Conservation (phyloP, 2,888 invertebrate genomes). For the Troides oblongomaculatus region DNA sequence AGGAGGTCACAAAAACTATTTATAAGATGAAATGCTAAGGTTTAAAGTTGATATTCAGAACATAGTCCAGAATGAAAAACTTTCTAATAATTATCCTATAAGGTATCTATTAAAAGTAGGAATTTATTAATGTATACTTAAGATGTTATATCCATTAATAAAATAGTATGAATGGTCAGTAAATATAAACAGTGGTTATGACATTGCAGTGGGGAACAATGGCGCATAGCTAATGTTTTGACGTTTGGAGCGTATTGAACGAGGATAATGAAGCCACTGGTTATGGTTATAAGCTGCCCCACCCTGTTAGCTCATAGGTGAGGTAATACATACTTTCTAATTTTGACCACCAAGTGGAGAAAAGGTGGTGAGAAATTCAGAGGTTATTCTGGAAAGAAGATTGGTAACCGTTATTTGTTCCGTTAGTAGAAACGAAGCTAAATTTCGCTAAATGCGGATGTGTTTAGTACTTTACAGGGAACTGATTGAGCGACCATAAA, state of each 20-base stretch:
- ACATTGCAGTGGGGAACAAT: slow-evolving; percentile 10
- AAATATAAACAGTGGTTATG: slow-evolving; percentile 15
- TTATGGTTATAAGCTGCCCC: slow-evolving; percentile 1
- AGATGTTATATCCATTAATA: slow-evolving; percentile 5
- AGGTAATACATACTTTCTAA: neutral
- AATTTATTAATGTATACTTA: neutral
- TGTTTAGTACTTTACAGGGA: slow-evolving; percentile 37
- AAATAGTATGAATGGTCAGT: slow-evolving; percentile 14
- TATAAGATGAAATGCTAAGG: neutral
- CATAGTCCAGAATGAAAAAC: neutral
- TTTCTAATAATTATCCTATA: neutral
- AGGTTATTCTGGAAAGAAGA: neutral
- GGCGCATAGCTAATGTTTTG: slow-evolving; percentile 16
- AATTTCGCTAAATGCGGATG: slow-evolving; percentile 6
- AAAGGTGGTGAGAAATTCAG: neutral
- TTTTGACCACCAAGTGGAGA: neutral
- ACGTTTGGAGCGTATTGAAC: slow-evolving; percentile 7
- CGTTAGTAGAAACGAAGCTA: slow-evolving; percentile 1
- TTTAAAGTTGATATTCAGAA: neutral
- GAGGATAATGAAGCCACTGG: slow-evolving; percentile 15
- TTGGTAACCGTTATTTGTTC: neutral
- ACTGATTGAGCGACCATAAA: slow-evolving; percentile 44
- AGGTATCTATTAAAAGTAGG: neutral
- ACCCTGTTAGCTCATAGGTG: neutral
- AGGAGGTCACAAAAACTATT: no score